These are phyloP conservation scores for Papilio helenus DNA, from an alignment of 1,140 invertebrate genomes.

Conservation along the genomic window DNA sequence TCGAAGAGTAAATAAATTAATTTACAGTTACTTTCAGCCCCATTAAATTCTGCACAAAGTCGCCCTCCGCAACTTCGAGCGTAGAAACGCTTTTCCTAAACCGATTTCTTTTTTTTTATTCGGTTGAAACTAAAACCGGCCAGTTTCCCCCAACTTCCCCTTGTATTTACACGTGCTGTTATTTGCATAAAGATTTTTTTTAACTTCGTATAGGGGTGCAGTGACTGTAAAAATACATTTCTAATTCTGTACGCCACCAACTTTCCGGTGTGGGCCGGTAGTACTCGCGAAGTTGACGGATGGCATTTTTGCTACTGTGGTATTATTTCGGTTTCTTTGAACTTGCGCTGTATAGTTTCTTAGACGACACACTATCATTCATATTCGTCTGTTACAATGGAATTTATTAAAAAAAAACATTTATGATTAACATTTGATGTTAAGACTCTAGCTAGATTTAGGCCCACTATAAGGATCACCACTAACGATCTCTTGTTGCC, in stretches of 20 bases:
- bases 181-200: conserved; percentile 80
- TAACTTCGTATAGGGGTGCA: conserved; percentile 56
- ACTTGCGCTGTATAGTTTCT: conserved; percentile 33
- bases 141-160: conserved; percentile 53
- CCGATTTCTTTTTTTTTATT: conserved; percentile 46
- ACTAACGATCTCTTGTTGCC: background rate
- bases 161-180: conserved; percentile 76
- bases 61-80: conserved; percentile 31
- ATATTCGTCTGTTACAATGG: conserved; percentile 6
- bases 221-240: conserved; percentile 78
- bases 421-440: background rate
- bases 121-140: conserved; percentile 48
- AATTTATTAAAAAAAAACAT: conserved; percentile 17
- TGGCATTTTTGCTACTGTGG: conserved; percentile 62
- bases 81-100: conserved; percentile 35
- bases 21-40: conserved; percentile 38
- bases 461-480: background rate
- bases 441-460: background rate
- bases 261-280: conserved; percentile 66
- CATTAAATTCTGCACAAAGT: conserved; percentile 42
- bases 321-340: conserved; percentile 67
- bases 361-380: conserved; percentile 15
- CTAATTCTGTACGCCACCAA: conserved; percentile 73
- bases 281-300: conserved; percentile 67
- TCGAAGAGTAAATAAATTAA: conserved; percentile 35